Base-by-base conservation (phyloP, 1,140 invertebrate genomes). In the Drosophila sp. region DNA sequence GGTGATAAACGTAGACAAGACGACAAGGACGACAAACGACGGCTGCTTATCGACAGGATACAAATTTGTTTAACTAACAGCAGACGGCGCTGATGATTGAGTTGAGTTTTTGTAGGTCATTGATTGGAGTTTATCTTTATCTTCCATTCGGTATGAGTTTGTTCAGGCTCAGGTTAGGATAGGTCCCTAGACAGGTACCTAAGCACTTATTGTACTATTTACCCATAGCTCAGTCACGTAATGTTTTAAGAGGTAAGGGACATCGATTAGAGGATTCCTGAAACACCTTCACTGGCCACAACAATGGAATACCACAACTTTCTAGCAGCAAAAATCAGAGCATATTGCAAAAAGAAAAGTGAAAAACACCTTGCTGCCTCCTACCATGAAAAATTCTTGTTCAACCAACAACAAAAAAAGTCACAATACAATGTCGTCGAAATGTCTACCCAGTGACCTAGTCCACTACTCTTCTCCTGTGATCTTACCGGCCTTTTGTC, bases 361-460 rank as follows among this genome's bases (percentile, higher is more conserved):
- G 44, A 33, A 27, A 60, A 77, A 67, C 76, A 75, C 66, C 50
- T 70, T 85, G 66, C 81, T 60, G 72, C 67, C 74, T 10, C 10
- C 8, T 35, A 25, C 44, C n/a, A 25, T 47, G 44, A 27, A 50
- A 50, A 47, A 27, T 8, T 47, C 23, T 47, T 25, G 27, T 8
- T 7, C 25, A 60, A 65, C 61, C 25, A 7, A 3, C 5, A 35
- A 35, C 38, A 70, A 44, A 32, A 70, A 29, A 70, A 67, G 30
- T 75, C 74, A 66, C 70, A 64, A 25, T n/a, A 29, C 0, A 63
- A 68, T 86, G 83, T 86, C 83, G 84, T 85, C 83, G 55, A 41
- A 71, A 71, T 74, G 83, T 86, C 83, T 86, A 87, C 84, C 84
- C 70, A 89, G 62, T 87, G 83, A 87, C 84, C 83, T 60, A 79